Evolutionary conservation across 2,113 vertebrate species (phyloP).

Genomic region (Peucedramus taeniatus): DNA sequence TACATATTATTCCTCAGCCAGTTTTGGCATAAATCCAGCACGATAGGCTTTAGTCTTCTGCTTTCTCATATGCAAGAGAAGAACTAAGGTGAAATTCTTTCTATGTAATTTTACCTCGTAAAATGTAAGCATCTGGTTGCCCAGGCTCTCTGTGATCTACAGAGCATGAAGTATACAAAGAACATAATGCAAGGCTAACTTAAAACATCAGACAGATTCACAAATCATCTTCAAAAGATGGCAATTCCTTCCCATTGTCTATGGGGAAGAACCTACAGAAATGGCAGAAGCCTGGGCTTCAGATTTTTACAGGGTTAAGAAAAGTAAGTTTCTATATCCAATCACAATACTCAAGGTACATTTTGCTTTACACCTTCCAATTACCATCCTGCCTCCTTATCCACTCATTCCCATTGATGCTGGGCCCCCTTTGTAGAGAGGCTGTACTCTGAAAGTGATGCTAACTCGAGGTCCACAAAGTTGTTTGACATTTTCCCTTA

Average conservation of each 20-base stretch:
- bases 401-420: not conserved
- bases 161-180: not conserved
- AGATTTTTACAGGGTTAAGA: not conserved
- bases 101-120: not conserved
- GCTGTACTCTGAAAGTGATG: not conserved
- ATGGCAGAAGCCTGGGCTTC: not conserved
- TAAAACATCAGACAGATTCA: not conserved
- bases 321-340: not conserved
- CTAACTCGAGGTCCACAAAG: not conserved
- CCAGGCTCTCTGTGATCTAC: not conserved
- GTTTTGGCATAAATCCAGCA: not conserved
- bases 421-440: not conserved
- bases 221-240: not conserved
- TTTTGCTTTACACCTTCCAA: not conserved
- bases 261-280: not conserved
- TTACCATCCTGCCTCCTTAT: not conserved
- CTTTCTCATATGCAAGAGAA: not conserved
- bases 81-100: not conserved
- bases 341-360: not conserved
- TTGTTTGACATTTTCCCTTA: not conserved
- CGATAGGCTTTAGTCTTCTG: not conserved
- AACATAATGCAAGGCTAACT: not conserved
- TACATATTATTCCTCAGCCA: not conserved
- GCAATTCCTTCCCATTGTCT: not conserved
- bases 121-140: not conserved